Conservation (phyloP, 2,797 vertebrate species). For the Xiphorhynchus erythropygius region DNA sequence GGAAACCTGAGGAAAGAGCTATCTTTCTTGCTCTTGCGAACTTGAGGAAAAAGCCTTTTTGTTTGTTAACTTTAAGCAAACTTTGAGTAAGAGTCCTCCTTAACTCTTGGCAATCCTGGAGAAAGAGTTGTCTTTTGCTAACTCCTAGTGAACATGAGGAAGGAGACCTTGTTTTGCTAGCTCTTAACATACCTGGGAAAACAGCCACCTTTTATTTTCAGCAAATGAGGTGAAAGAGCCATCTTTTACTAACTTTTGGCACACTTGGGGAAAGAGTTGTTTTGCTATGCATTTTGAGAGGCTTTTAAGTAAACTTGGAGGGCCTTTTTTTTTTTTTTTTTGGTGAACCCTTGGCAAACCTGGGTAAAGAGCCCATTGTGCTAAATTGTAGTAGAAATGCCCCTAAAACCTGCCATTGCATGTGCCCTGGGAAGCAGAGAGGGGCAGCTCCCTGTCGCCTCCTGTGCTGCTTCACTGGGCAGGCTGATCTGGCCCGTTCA, state of each 20-base stretch:
- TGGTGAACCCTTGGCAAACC: background rate
- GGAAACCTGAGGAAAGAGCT: background rate
- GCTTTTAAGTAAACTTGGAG: background rate
- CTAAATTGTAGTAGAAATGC: background rate
- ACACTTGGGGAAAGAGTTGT: accelerated
- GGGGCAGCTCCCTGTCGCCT: background rate
- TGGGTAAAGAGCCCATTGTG: background rate
- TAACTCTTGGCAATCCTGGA: background rate
- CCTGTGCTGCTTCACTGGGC: accelerated
- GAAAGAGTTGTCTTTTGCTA: background rate
- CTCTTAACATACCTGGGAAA: background rate
- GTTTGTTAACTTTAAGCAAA: background rate
- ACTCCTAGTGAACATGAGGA: background rate
- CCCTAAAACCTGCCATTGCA: background rate
- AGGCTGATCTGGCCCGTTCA: background rate
- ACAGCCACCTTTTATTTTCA: background rate
- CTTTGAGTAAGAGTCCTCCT: background rate
- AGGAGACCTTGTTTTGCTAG: background rate
- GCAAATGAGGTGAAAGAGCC: background rate
- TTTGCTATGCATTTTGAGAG: background rate
- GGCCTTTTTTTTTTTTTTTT: too few species aligned
- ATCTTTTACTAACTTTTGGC: background rate
- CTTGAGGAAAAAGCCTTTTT: background rate
- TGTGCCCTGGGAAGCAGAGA: background rate
- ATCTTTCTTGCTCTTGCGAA: background rate